phyloP scores from a whole-genome alignment of 2,888 invertebrate species.

The Netelia inedita region DNA sequence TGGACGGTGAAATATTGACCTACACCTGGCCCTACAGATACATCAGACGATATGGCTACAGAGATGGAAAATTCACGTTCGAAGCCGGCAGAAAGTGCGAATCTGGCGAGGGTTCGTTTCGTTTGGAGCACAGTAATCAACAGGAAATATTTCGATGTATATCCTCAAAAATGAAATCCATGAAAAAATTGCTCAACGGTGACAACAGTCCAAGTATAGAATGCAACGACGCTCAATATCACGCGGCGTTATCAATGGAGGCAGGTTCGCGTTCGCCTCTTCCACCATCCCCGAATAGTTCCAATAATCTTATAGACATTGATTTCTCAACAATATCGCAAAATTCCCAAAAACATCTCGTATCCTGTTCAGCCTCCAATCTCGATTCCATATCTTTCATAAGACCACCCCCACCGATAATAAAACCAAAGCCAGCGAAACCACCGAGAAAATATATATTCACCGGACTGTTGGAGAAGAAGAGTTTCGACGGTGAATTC shows the following conservation, averaged over 20 bases:
- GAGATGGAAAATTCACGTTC: slow-evolving; percentile 94
- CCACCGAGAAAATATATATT: slow-evolving; percentile 87
- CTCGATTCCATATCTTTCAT: slow-evolving; percentile 75
- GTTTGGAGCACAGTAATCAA: slow-evolving; percentile 92
- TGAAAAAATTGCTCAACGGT: slow-evolving; percentile 93
- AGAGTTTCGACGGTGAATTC: slow-evolving; percentile 84
- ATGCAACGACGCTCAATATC: slow-evolving; percentile 91
- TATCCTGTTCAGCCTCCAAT: slow-evolving; percentile 71
- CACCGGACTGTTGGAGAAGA: slow-evolving; percentile 79
- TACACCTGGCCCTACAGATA: slow-evolving; percentile 95
- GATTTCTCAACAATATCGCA: slow-evolving; percentile 84
- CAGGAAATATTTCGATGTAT: slow-evolving; percentile 94
- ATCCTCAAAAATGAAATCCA: slow-evolving; percentile 93
- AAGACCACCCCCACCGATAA: slow-evolving; percentile 86
- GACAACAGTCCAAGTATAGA: slow-evolving; percentile 87
- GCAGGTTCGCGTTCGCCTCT: slow-evolving; percentile 93
- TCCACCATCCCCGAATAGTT: slow-evolving; percentile 88
- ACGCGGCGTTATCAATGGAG: slow-evolving; percentile 91
- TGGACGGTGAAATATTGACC: slow-evolving; percentile 88
- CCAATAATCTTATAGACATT: slow-evolving; percentile 85
- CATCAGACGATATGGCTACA: slow-evolving; percentile 94
- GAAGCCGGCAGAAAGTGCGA: slow-evolving; percentile 95
- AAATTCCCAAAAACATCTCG: slow-evolving; percentile 78
- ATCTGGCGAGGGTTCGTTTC: slow-evolving; percentile 94
- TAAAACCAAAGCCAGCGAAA: slow-evolving; percentile 88